Evolutionary conservation across 2,113 vertebrate genomes (phyloP), one percentile per base, ranked within the genome.

Genomic region (Aegypius monachus): DNA sequence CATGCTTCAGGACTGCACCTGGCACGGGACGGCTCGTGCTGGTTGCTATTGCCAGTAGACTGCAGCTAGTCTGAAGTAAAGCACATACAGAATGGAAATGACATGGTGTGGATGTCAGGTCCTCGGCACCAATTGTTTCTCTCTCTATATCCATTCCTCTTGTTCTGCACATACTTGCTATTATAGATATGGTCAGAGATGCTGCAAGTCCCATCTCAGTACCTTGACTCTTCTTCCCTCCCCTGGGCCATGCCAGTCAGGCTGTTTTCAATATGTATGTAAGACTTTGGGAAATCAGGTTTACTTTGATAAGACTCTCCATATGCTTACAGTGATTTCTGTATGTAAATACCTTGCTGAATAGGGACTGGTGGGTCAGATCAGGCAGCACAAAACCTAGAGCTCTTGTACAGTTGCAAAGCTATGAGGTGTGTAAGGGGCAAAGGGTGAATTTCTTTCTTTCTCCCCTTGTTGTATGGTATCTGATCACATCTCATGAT

Each of bases 401-500:
- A 58, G 43, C 29, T 90, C 79, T 42, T 7, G 20, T 55, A 43
- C n/a, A 31, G 65, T 16, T 84, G 83, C 53, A 85, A 56, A 71
- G 40, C 55, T 62, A 3, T 0, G 0, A 50, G 65, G 32, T 59
- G 36, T 56, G 34, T 32, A 38, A 85, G 81, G 91, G 89, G 62
- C 81, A 95, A 95, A 82, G 90, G 73, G 45, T 90, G 86, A 96
- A 77, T 86, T 83, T 91, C 36, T 52, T 72, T 58, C 65, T 56
- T 71, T 77, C n/a, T 72, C 29, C n/a, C 66, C 38, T 83, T 55
- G 32, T 36, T 89, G 36, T n/a, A 16, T 4, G 45, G 40, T 90
- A 70, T 90, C 91, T 90, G 89, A 94, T 97, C 71, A 52, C 87
- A 91, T 78, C 93, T 93, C 55, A 2, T 47, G 84, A 94, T 96